Conservation (phyloP, 2,888 invertebrate species). For the Noctua janthe region DNA sequence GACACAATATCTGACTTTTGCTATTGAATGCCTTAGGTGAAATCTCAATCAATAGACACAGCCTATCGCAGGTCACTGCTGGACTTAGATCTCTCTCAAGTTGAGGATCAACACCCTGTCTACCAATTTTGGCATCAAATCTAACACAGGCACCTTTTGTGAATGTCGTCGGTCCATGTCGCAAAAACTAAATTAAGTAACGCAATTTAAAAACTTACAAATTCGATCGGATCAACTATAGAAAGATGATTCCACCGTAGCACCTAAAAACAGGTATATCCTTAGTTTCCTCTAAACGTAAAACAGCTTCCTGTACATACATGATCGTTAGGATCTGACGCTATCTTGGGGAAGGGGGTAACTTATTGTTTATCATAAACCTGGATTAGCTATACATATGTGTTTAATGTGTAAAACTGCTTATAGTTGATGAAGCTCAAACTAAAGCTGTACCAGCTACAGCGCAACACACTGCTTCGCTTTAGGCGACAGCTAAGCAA, state of each 20-base stretch:
- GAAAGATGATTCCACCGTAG: not conserved
- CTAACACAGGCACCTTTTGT: not conserved
- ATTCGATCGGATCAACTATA: not conserved
- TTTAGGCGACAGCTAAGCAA: conserved; percentile 58
- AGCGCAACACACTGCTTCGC: conserved; percentile 61
- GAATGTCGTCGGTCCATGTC: not conserved
- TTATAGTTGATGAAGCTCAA: conserved; percentile 56
- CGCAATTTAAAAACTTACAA: not conserved
- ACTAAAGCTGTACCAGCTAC: conserved; percentile 52
- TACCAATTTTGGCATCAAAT: not conserved
- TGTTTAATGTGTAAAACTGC: conserved; percentile 48
- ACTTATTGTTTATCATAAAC: conserved; percentile 37
- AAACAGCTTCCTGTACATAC: conserved; percentile 4
- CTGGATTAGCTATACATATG: conserved; percentile 27
- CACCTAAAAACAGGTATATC: not conserved
- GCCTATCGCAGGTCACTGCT: not conserved
- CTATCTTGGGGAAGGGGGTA: conserved; percentile 4
- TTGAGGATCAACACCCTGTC: not conserved
- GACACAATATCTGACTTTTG: not conserved
- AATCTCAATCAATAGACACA: not conserved
- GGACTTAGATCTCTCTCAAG: not conserved
- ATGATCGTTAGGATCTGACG: not conserved
- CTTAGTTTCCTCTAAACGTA: not conserved
- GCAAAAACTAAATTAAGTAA: not conserved
- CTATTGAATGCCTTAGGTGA: not conserved